phyloP scores from a whole-genome alignment of 2,113 vertebrate genomes.

The Limanda limanda region DNA sequence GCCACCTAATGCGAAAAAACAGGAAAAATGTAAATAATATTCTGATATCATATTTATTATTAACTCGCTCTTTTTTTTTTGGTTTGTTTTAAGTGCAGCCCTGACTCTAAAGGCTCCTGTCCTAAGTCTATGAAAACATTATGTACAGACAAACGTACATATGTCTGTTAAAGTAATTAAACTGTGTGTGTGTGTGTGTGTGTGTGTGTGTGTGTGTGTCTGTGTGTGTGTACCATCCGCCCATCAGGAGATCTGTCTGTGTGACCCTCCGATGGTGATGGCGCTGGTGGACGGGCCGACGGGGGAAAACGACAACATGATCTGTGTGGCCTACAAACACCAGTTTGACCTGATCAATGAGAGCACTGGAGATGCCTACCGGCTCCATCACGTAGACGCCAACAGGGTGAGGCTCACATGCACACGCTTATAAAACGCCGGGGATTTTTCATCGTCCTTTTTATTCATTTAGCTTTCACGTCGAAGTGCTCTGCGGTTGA shows the following conservation, averaged over 20 bases:
- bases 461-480: not conserved
- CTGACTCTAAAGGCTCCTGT: not conserved
- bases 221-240: not conserved
- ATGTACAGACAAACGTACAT: not conserved
- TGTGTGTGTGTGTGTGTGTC: not conserved
- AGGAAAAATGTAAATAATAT: no score
- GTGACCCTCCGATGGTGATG: conserved; percentile 93
- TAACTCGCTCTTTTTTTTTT: not conserved
- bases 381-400: conserved; percentile 93
- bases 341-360: conserved; percentile 98
- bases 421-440: not conserved
- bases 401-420: conserved; percentile 86
- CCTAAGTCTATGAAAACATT: not conserved
- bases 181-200: no score
- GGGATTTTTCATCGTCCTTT: not conserved
- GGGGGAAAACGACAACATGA: conserved; percentile 96
- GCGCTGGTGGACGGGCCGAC: conserved; percentile 94
- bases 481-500: not conserved
- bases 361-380: conserved; percentile 94
- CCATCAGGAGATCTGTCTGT: conserved; percentile 94
- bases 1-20: no score
- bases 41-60: no score
- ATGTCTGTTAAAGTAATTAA: not conserved
- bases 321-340: conserved; percentile 97
- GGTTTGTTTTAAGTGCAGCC: not conserved